A percentile compares a stretch with the other conserved stretches of the same genome.
These are phyloP conservation scores for Bos indicus DNA, from an alignment of 2,113 vertebrate species.

Conservation along the genomic window DNA sequence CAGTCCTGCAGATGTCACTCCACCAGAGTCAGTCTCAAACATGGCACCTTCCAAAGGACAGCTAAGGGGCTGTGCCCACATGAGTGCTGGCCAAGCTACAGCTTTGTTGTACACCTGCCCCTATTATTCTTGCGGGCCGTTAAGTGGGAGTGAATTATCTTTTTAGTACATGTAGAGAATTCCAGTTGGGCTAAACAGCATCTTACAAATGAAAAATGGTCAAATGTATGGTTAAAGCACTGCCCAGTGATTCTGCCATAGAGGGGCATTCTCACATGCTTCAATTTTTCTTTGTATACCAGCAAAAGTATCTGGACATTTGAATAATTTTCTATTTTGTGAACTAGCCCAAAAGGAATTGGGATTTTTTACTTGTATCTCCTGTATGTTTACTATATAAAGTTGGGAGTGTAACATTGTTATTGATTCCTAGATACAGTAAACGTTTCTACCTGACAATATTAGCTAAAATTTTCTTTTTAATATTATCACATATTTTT, in stretches of 20 bases:
- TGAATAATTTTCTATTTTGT: neutral
- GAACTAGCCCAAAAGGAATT: neutral
- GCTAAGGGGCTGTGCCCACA: constrained; percentile 1
- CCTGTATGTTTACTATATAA: neutral
- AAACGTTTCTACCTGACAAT: neutral
- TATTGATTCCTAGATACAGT: neutral
- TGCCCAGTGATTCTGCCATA: neutral
- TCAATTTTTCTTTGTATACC: neutral
- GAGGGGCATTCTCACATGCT: neutral
- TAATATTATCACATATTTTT: neutral
- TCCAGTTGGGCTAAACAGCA: constrained; percentile 30
- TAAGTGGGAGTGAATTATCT: constrained; percentile 19
- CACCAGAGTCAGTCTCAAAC: constrained; percentile 24
- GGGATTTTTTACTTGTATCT: neutral
- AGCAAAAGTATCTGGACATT: neutral
- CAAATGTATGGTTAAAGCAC: neutral
- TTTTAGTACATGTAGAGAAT: constrained; percentile 36
- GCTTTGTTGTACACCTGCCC: constrained; percentile 41
- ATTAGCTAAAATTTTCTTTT: neutral
- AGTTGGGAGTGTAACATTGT: neutral
- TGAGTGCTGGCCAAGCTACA: constrained; percentile 22
- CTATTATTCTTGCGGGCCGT: constrained; percentile 14
- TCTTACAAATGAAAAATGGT: constrained; percentile 26
- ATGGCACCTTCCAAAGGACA: constrained; percentile 47
- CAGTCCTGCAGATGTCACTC: constrained; percentile 37